A percentile compares a stretch with the other conserved stretches of the same genome.
These are phyloP conservation scores for Andrena praecox DNA, from an alignment of 2,888 invertebrate genomes.

Conservation along the genomic window DNA sequence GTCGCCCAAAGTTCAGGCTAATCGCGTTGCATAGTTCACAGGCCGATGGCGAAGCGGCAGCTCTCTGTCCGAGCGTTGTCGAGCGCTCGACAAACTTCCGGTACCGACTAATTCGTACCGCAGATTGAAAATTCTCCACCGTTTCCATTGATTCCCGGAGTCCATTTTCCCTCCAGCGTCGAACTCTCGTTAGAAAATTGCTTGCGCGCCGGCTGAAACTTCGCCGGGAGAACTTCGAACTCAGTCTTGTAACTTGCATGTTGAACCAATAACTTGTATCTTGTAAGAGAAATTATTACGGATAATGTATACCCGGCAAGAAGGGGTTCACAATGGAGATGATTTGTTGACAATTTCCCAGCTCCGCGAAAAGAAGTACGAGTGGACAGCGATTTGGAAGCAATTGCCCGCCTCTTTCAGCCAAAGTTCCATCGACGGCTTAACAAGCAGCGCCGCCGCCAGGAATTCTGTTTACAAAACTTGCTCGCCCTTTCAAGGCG, in stretches of 20 bases:
- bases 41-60: constrained; percentile 55
- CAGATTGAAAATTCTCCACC: constrained; percentile 57
- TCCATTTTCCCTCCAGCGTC: background rate
- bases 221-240: background rate
- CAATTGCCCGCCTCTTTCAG: constrained; percentile 22
- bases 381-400: constrained; percentile 20
- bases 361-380: background rate
- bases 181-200: constrained; percentile 15
- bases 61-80: constrained; percentile 39
- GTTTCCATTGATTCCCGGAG: constrained; percentile 12
- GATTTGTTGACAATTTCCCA: constrained; percentile 13
- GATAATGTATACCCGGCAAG: background rate
- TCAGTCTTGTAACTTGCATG: too few species aligned
- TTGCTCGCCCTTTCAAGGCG: constrained; percentile 4
- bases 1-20: constrained; percentile 72
- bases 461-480: constrained; percentile 34
- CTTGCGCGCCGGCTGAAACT: background rate
- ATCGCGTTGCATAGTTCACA: constrained; percentile 76
- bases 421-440: constrained; percentile 24
- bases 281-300: background rate
- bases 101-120: constrained; percentile 48
- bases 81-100: constrained; percentile 52
- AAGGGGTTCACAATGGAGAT: constrained; percentile 7
- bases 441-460: constrained; percentile 19
- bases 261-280: too few species aligned